These are phyloP conservation scores for Orthosia gracilis DNA, from an alignment of 2,888 invertebrate genomes.

Conservation along the genomic window DNA sequence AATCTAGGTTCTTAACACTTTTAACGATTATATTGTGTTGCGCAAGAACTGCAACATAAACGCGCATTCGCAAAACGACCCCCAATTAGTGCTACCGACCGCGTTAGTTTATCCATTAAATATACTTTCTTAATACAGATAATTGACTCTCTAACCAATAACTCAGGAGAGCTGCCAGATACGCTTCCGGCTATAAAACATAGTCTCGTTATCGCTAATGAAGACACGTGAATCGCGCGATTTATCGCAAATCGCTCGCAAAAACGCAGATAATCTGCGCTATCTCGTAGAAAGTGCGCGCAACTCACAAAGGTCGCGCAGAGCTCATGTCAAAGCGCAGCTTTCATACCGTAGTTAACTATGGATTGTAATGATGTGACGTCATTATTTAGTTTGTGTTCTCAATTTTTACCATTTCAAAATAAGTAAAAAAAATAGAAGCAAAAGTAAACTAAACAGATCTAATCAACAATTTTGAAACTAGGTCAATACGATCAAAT, in stretches of 20 bases:
- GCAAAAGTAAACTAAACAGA: neutral
- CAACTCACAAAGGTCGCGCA: constrained; percentile 66
- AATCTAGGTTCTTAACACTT: constrained; percentile 2
- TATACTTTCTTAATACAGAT: constrained; percentile 51
- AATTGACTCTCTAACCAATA: constrained; percentile 54
- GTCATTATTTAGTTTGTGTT: constrained; percentile 41
- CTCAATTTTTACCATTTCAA: constrained; percentile 23
- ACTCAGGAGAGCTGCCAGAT: constrained; percentile 48
- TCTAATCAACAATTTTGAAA: neutral
- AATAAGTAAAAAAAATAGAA: neutral
- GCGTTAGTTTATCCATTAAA: constrained; percentile 27
- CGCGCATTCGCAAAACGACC: constrained; percentile 9
- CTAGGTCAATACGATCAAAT: neutral
- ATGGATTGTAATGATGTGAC: constrained; percentile 47
- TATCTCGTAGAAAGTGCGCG: constrained; percentile 71
- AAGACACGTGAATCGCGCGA: constrained; percentile 64
- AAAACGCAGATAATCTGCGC: constrained; percentile 57
- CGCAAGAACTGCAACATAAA: constrained; percentile 17
- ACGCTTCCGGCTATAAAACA: constrained; percentile 60
- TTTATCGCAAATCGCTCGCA: constrained; percentile 65
- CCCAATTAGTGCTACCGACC: constrained; percentile 44
- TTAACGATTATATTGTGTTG: neutral
- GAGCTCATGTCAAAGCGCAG: constrained; percentile 68
- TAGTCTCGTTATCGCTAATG: constrained; percentile 66
- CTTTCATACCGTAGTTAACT: constrained; percentile 72